Percentiles rank a stretch among this genome's conserved stretches.
phyloP scores from a whole-genome alignment of 2,797 vertebrate species.

The Masticophis lateralis region DNA sequence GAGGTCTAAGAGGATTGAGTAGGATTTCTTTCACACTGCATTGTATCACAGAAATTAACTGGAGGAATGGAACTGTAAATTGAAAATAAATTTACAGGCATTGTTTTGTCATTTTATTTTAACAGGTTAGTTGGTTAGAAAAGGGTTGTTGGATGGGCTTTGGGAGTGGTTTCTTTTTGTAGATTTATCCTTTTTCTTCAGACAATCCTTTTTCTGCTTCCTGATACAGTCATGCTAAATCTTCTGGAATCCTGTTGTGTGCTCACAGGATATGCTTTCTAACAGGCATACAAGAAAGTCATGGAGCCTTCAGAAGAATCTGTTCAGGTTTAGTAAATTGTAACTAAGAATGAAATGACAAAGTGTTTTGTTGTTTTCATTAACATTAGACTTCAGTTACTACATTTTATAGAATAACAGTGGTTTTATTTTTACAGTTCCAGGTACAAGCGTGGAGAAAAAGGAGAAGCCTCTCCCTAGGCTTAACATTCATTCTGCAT shows the following conservation, averaged over 20 bases:
- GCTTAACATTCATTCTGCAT: constrained; percentile 88
- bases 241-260: not conserved
- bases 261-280: not conserved
- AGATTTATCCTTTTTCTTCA: not conserved
- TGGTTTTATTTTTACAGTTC: constrained; percentile 72
- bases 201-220: not conserved
- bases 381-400: constrained; percentile 23
- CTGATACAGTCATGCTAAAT: not conserved
- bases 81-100: not conserved
- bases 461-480: constrained; percentile 79
- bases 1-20: not conserved
- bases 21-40: not conserved
- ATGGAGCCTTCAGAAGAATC: not conserved
- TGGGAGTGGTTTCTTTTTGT: not conserved
- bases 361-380: constrained; percentile 26
- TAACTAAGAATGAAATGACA: constrained; percentile 37
- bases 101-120: constrained; percentile 15
- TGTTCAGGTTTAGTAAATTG: not conserved
- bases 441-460: constrained; percentile 71
- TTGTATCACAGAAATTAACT: not conserved
- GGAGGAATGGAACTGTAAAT: not conserved
- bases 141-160: not conserved
- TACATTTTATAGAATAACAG: constrained; percentile 39
- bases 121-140: not conserved
- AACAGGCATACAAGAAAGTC: not conserved